phyloP scores from a whole-genome alignment of 2,797 vertebrate species.

The Ataeniobius toweri region DNA sequence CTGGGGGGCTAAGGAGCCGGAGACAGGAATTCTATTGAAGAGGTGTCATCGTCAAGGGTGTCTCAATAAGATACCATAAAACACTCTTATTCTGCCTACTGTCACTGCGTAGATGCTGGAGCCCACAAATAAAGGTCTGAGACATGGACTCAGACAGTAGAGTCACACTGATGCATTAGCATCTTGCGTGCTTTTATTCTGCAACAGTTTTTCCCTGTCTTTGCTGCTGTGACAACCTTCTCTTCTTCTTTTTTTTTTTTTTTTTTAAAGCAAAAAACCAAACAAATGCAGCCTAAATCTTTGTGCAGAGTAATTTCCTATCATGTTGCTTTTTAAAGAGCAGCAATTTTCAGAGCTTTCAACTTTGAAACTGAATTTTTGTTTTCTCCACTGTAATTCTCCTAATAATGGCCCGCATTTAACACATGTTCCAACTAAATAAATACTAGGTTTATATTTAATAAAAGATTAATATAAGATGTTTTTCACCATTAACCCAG shows the following conservation, averaged over 20 bases:
- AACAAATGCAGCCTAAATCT: slow-evolving; percentile 16
- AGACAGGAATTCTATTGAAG: slow-evolving; percentile 65
- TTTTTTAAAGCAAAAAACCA: slow-evolving; percentile 25
- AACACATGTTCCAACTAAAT: background rate
- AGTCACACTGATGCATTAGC: slow-evolving; percentile 40
- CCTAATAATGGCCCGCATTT: background rate
- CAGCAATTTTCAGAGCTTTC: background rate
- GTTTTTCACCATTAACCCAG: background rate
- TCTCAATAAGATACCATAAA: slow-evolving; percentile 75
- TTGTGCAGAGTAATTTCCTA: slow-evolving; percentile 11
- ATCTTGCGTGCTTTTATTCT: slow-evolving; percentile 47
- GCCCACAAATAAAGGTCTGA: slow-evolving; percentile 53
- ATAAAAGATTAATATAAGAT: background rate
- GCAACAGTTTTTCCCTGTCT: slow-evolving; percentile 20
- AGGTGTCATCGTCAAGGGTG: slow-evolving; percentile 75
- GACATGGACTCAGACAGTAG: slow-evolving; percentile 13
- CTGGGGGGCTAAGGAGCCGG: slow-evolving; percentile 46
- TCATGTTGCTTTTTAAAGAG: slow-evolving; percentile 8
- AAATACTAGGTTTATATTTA: background rate
- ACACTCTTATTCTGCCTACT: slow-evolving; percentile 68
- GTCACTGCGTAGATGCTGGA: slow-evolving; percentile 48
- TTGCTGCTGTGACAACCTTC: slow-evolving; percentile 22
- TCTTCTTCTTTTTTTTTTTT: slow-evolving; percentile 19
- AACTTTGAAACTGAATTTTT: background rate
- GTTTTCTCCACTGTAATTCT: background rate